Conservation (phyloP, 2,797 vertebrate species). For the Alfaro cultratus region DNA sequence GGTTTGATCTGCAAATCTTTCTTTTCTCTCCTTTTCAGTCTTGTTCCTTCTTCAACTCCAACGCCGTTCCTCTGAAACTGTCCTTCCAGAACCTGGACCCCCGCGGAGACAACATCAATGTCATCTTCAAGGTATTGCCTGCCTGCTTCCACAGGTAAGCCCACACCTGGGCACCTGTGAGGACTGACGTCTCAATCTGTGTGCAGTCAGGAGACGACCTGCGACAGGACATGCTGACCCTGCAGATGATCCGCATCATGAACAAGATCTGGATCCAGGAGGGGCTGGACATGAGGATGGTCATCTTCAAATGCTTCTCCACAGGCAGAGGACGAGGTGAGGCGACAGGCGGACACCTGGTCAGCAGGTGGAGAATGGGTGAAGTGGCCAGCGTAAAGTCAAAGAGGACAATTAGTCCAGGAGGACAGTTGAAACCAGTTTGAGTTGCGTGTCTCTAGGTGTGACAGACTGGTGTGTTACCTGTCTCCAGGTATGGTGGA, state of each 20-base stretch:
- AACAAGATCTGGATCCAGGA: slow-evolving; percentile 99
- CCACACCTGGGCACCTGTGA: not conserved
- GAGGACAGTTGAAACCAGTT: no score
- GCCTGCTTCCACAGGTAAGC: not conserved
- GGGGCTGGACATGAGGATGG: slow-evolving; percentile 97
- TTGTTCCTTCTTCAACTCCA: slow-evolving; percentile 97
- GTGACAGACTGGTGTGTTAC: not conserved
- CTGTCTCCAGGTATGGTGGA: slow-evolving; percentile 92
- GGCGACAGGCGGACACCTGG: not conserved
- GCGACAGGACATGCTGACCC: slow-evolving; percentile 95
- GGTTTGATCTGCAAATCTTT: not conserved
- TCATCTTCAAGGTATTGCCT: slow-evolving; percentile 90
- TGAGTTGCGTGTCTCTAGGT: not conserved
- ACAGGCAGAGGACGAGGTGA: slow-evolving; percentile 91
- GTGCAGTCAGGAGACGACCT: slow-evolving; percentile 93
- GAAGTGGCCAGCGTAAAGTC: not conserved
- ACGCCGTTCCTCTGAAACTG: slow-evolving; percentile 93
- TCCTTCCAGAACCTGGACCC: slow-evolving; percentile 92
- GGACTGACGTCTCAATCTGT: slow-evolving; percentile 2
- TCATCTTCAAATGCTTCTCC: slow-evolving; percentile 95
- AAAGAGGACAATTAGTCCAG: no score
- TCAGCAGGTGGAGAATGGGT: not conserved
- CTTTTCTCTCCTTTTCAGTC: slow-evolving; percentile 73
- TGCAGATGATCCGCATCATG: slow-evolving; percentile 98
- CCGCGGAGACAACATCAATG: slow-evolving; percentile 88